Evolutionary conservation across 2,113 vertebrate genomes (phyloP), one percentile per base, ranked within the genome.

Genomic region (Vulpes lagopus): DNA sequence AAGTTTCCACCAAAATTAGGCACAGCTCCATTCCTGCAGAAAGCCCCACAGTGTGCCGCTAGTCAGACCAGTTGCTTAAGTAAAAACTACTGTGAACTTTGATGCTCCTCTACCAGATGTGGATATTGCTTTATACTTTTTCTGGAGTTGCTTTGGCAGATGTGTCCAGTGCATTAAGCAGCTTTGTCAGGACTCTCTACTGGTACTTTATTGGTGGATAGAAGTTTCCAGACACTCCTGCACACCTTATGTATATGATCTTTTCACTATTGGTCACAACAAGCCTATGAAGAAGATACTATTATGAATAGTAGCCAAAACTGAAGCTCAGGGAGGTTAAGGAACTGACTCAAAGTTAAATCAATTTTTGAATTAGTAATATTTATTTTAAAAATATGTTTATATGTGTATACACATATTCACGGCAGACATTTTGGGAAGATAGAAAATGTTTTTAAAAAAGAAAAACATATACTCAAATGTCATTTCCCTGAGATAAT

Each of bases 401-500:
- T 38, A 7, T 62, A 27, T n/a, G 20, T 17, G 22, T 51, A 93
- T 14, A 51, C 10, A 84, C 14, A 20, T 64, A 35, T 60, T 84
- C 57, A 64, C 59, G 64, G 6, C 27, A 88, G 76, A 59, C 5
- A 35, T 95, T 93, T 88, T 69, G 12, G 8, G 49, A 87, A 71
- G 3, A 60, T 55, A 90, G 16, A 15, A 78, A 78, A 55, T 43
- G 43, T 60, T 43, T 69, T 57, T 60, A 11, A 59, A 55, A 74
- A 20, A 81, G 12, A 43, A 23, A 57, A 38, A 76, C 38, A n/a
- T 27, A 65, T 71, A 67, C 2, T 81, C 30, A 81, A 91, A 93
- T 89, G 22, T 11, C 3, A 30, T 91, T 95, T 97, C 16, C 20
- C 12, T 94, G 51, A 59, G 25, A 64, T 76, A 71, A n/a, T 74